Evolutionary conservation across 1,140 invertebrate genomes (phyloP).

Genomic region (Melanaphis sacchari): DNA sequence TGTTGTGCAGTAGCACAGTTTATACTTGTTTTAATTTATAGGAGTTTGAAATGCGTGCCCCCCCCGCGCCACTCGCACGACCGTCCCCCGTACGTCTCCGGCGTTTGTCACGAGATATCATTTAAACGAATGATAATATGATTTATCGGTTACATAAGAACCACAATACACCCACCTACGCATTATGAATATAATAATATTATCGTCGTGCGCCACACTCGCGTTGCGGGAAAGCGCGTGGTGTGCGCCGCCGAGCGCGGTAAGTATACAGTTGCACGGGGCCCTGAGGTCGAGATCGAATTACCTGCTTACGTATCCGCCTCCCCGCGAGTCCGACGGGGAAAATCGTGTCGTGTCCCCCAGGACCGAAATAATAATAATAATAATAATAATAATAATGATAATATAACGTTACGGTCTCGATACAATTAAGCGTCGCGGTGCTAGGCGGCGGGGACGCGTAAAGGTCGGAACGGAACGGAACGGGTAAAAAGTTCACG

Average conservation of each 20-base stretch:
- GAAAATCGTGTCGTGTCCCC: background rate
- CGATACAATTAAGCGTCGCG: background rate
- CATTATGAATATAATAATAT: background rate
- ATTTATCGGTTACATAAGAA: background rate
- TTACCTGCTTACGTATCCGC: background rate
- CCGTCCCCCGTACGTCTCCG: background rate
- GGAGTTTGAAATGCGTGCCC: background rate
- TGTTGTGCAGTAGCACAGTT: background rate
- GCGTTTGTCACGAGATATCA: background rate
- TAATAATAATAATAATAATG: background rate
- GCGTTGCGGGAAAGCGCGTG: background rate
- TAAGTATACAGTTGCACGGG: background rate
- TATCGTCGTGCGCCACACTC: background rate
- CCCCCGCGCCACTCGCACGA: no score
- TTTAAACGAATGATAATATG: background rate
- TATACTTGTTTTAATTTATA: constrained; percentile 11
- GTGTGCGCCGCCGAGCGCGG: background rate
- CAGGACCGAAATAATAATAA: background rate
- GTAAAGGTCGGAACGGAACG: background rate
- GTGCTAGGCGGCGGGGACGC: background rate
- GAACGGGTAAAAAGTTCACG: constrained; percentile 17
- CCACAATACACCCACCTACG: background rate
- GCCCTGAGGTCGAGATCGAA: background rate
- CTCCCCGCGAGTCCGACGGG: background rate
- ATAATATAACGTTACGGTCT: background rate